Percentiles rank a stretch among this genome's conserved stretches.
Evolutionary conservation across 2,113 vertebrate species (phyloP).

Genomic region (Okapia johnstoni): DNA sequence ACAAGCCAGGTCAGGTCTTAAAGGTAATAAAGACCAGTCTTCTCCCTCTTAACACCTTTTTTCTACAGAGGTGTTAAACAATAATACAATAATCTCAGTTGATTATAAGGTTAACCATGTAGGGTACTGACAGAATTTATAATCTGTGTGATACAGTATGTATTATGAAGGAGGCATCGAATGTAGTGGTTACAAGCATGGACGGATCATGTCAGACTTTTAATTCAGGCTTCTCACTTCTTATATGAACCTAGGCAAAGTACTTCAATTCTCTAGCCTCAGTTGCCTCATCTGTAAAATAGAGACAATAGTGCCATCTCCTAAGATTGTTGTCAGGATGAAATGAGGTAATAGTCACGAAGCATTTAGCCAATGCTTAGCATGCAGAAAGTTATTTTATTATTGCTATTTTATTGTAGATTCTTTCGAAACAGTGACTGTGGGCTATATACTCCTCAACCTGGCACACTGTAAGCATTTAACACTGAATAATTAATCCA

Average conservation of each 20-base stretch:
- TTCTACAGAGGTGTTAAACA: background rate
- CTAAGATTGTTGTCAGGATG: background rate
- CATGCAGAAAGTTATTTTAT: background rate
- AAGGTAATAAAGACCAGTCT: background rate
- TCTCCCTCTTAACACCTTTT: background rate
- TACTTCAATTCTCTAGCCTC: background rate
- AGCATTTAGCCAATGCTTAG: background rate
- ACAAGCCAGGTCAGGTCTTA: background rate
- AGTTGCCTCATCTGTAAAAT: background rate
- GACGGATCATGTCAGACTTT: background rate
- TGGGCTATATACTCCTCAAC: background rate
- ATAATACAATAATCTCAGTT: background rate
- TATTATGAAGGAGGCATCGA: background rate
- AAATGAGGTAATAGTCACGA: background rate
- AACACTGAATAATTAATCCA: background rate
- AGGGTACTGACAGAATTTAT: background rate
- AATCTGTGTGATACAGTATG: background rate
- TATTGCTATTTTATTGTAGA: background rate
- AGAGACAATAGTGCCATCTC: background rate
- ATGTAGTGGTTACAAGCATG: background rate
- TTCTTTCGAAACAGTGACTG: background rate
- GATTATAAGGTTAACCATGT: background rate
- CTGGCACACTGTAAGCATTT: background rate
- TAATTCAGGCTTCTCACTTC: background rate
- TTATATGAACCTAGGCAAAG: background rate